phyloP scores from a whole-genome alignment of 64 coral and sea anemone species.

The Pocillopora verrucosa region DNA sequence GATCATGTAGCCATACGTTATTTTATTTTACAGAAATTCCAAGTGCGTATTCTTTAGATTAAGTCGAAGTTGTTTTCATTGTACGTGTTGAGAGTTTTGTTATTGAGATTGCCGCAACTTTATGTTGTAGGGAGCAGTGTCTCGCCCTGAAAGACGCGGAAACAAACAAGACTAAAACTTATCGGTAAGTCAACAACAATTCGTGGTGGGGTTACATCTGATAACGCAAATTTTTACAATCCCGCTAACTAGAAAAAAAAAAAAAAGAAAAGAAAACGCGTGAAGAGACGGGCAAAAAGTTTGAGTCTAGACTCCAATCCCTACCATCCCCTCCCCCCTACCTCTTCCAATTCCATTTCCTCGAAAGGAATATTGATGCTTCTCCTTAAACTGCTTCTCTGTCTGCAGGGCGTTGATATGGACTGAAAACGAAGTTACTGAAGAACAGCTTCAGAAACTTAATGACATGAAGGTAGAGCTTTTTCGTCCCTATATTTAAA shows the following conservation, averaged over 20 bases:
- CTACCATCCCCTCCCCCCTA: too few species aligned
- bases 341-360: background rate
- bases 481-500: background rate
- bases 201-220: background rate
- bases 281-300: too few species aligned
- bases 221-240: too few species aligned
- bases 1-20: background rate
- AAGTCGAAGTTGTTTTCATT: background rate
- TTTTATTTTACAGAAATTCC: too few species aligned
- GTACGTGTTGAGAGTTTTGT: background rate
- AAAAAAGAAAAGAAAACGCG: too few species aligned
- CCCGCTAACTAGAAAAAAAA: too few species aligned
- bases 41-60: too few species aligned
- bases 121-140: slow-evolving; percentile 79
- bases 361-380: background rate
- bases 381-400: background rate
- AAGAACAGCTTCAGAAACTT: slow-evolving; percentile 63
- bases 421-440: slow-evolving; percentile 67
- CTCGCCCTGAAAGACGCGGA: slow-evolving; percentile 83
- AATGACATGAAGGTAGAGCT: slow-evolving; percentile 53
- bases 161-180: slow-evolving; percentile 90
- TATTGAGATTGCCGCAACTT: background rate
- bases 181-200: slow-evolving; percentile 52
- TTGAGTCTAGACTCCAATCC: too few species aligned
- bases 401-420: slow-evolving; percentile 79